Evolutionary conservation across 64 coral and sea anemone genomes (phyloP).

Genomic region (Montipora cactus): DNA sequence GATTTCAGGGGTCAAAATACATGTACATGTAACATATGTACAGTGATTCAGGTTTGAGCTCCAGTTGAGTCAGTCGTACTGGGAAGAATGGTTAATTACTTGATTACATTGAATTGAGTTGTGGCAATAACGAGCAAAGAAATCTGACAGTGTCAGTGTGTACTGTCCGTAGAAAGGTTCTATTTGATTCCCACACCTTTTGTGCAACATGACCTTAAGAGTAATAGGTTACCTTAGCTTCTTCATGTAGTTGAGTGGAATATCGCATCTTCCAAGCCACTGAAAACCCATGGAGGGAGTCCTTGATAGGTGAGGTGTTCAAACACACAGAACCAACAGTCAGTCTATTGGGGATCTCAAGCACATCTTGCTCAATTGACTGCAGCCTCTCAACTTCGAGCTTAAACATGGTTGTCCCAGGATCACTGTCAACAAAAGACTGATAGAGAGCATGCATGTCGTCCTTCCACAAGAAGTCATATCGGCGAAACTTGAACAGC

Average conservation of each 20-base stretch:
- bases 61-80: too few relatives aligned
- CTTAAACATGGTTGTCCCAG: constrained; percentile 78
- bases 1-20: too few relatives aligned
- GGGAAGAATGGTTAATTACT: too few relatives aligned
- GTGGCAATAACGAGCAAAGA: too few relatives aligned
- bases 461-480: constrained; percentile 98
- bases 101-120: too few relatives aligned
- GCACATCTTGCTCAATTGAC: constrained; percentile 83
- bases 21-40: too few relatives aligned
- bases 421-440: constrained; percentile 92
- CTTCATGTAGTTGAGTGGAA: constrained; percentile 94
- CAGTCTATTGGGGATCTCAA: constrained; percentile 75
- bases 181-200: too few relatives aligned
- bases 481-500: constrained; percentile 93
- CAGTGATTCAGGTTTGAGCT: too few relatives aligned
- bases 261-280: constrained; percentile 98
- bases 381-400: constrained; percentile 90
- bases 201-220: not conserved
- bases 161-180: too few relatives aligned
- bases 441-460: constrained; percentile 98
- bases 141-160: too few relatives aligned
- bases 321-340: constrained; percentile 87
- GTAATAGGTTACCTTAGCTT: constrained; percentile 81
- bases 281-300: constrained; percentile 93
- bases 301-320: constrained; percentile 94